Base-by-base conservation (phyloP, 2,888 invertebrate genomes). In the Caenorhabditis sp. region DNA sequence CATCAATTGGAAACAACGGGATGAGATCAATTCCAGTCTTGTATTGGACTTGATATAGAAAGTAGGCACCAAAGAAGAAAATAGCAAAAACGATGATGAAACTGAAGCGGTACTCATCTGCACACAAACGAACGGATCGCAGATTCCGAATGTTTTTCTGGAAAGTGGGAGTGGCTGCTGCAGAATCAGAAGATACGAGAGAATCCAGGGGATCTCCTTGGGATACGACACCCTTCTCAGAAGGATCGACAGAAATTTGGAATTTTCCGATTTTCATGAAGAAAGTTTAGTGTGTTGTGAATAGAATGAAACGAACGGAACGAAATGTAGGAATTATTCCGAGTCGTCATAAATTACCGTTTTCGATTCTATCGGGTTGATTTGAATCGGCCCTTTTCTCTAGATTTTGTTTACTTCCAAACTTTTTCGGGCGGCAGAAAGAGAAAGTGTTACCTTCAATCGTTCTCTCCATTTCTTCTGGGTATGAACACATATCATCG, bases 21-120 rank as follows among this genome's bases (percentile, higher is more conserved):
- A 87, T 69, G 4, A 87, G 51, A 49, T 87, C 87, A 61, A 87
- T 87, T 31, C 87, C 87, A 8, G 85, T 86, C 63, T 86, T 84
- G 69, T 87, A 87, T 66, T 87, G 86, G 14, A 87, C 82, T 64
- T 87, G 59, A 72, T 84, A 82, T 4, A 87, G 44, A 22, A 82
- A 66, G 56, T 82, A 82, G 8, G 64, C 61, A 26, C 54, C 59
- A 22, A 79, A 35, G 26, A 79, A 56, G n/a, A 73, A 35, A 28
- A 84, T 64, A 26, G 56, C 38, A n/a, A 80, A 49, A 6, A 80
- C 38, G n/a, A 80, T 59, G 26, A 80, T 54, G 10, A 56, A 44
- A 66, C 75, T 80, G 31, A 75, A 75, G 4, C 83, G 69, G 61
- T 83, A 64, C 38, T 82, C 82, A 31, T 64, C 68, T 22, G 64